Percentiles rank a stretch among this genome's conserved stretches.
These are phyloP conservation scores for Sisyra terminalis DNA, from an alignment of 2,888 invertebrate genomes.

Conservation along the genomic window DNA sequence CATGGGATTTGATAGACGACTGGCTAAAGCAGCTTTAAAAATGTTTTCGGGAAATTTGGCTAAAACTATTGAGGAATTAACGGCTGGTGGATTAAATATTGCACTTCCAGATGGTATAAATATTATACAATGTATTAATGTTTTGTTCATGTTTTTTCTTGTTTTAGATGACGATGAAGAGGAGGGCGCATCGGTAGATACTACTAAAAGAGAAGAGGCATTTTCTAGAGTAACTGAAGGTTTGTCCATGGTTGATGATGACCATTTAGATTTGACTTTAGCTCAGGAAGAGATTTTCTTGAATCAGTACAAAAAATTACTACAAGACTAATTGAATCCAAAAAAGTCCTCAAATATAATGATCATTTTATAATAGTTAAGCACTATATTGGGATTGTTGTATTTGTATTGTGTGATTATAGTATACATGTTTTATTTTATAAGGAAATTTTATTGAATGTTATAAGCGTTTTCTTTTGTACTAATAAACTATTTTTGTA, in stretches of 20 bases:
- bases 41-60: conserved; percentile 34
- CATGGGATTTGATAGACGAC: conserved; percentile 35
- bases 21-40: conserved; percentile 36
- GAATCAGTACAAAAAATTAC: conserved; percentile 31
- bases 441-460: background rate
- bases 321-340: background rate
- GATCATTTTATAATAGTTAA: background rate
- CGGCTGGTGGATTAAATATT: conserved; percentile 22
- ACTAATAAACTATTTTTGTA: background rate
- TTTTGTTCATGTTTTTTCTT: background rate
- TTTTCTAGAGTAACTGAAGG: conserved; percentile 41
- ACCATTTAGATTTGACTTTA: conserved; percentile 55
- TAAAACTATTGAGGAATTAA: conserved; percentile 37
- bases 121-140: background rate
- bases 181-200: conserved; percentile 12
- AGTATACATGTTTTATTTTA: background rate
- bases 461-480: no score
- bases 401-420: background rate
- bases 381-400: background rate
- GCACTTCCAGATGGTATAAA: conserved; percentile 18
- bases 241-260: conserved; percentile 41
- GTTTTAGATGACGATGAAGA: conserved; percentile 7
- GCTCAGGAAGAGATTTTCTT: conserved; percentile 52
- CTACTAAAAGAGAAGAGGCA: conserved; percentile 34
- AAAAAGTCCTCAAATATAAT: background rate